These are phyloP conservation scores for Ormyrus nitidulus DNA, from an alignment of 2,888 invertebrate genomes.

Conservation along the genomic window DNA sequence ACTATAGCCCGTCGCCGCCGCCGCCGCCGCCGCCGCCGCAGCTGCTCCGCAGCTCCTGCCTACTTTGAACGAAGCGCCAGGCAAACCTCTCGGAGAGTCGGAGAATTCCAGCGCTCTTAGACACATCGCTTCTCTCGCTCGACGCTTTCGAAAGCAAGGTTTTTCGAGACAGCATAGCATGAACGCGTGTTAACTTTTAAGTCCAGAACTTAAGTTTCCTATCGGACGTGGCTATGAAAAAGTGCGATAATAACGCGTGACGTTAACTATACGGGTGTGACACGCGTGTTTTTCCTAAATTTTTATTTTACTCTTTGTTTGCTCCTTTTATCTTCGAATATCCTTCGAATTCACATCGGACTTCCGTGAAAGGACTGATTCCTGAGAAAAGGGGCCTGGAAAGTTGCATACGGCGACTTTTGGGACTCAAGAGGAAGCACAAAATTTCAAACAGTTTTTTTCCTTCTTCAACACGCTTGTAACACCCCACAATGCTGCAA, in stretches of 20 bases:
- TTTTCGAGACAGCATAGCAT: not conserved
- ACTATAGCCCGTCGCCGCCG: not conserved
- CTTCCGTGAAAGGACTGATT: slow-evolving; percentile 26
- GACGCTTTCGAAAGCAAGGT: not conserved
- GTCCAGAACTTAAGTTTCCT: not conserved
- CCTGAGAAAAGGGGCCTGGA: not conserved
- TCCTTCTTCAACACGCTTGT: slow-evolving; percentile 36
- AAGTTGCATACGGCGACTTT: not conserved
- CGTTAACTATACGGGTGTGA: slow-evolving; percentile 42
- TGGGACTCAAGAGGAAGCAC: slow-evolving; percentile 8
- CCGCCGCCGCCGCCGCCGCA: not conserved
- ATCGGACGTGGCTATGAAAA: slow-evolving; percentile 39
- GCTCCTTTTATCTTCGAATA: not conserved
- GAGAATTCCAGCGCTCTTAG: slow-evolving; percentile 24
- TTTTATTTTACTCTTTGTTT: slow-evolving; percentile 9
- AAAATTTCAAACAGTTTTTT: not conserved
- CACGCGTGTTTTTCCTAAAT: slow-evolving; percentile 33
- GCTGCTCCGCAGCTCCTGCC: not conserved
- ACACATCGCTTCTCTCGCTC: not conserved
- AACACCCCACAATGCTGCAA: slow-evolving; percentile 50
- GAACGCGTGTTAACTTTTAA: not conserved
- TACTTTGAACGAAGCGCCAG: slow-evolving; percentile 12
- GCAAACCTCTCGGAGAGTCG: not conserved
- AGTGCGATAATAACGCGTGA: slow-evolving; percentile 44
- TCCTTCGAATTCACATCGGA: not conserved